phyloP scores from a whole-genome alignment of 2,113 vertebrate genomes.

The Salminus brasiliensis region DNA sequence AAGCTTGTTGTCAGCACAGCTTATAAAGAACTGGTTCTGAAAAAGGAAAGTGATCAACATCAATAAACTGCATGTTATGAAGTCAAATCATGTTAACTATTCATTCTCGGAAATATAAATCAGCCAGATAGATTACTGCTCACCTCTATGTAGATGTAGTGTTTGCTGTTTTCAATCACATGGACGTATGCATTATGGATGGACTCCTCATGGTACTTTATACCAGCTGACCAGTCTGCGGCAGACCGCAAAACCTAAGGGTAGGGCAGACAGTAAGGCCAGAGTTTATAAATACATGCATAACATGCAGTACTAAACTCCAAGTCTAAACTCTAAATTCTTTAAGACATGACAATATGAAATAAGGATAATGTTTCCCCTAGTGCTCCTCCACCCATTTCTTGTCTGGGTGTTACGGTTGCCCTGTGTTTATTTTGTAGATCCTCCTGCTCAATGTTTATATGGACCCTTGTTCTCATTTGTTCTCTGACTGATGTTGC shows the following conservation, averaged over 20 bases:
- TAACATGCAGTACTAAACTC: too few species aligned
- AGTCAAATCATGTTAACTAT: not conserved
- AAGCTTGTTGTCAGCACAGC: slow-evolving; percentile 89
- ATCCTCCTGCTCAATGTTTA: too few species aligned
- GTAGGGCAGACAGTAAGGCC: slow-evolving; percentile 51
- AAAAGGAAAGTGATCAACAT: slow-evolving; percentile 49
- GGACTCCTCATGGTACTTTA: slow-evolving; percentile 95
- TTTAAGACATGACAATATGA: too few species aligned
- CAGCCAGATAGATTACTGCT: not conserved
- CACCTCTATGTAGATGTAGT: slow-evolving; percentile 96
- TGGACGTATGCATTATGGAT: slow-evolving; percentile 89
- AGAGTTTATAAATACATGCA: not conserved
- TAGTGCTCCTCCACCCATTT: too few species aligned
- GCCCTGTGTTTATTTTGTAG: too few species aligned
- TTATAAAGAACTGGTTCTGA: slow-evolving; percentile 99
- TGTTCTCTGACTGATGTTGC: too few species aligned
- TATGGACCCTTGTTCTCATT: too few species aligned
- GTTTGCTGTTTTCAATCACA: slow-evolving; percentile 85
- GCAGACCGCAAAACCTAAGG: slow-evolving; percentile 89
- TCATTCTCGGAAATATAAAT: not conserved
- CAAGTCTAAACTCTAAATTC: too few species aligned
- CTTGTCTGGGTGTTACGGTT: too few species aligned
- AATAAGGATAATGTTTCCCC: too few species aligned
- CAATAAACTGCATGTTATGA: not conserved
- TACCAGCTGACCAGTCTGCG: slow-evolving; percentile 94